These are phyloP conservation scores for Chitala chitala DNA, from an alignment of 2,113 vertebrate species.

Conservation along the genomic window DNA sequence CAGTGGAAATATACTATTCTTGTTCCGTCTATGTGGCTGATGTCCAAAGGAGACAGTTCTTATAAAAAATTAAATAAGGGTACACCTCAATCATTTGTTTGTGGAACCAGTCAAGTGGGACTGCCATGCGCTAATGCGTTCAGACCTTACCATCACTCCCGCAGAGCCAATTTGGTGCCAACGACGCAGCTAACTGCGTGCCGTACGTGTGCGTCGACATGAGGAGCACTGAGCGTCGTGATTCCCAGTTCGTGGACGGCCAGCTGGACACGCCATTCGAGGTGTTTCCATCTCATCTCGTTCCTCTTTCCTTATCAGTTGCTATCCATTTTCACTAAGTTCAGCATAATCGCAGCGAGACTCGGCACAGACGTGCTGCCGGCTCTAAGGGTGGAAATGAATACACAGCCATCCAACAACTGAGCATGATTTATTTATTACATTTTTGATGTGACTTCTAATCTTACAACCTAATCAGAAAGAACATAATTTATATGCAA, in stretches of 20 bases:
- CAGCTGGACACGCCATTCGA: conserved; percentile 26
- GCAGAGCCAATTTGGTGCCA: conserved; percentile 40
- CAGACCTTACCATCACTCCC: conserved; percentile 47
- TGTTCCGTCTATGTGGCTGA: conserved; percentile 49
- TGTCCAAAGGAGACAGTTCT: conserved; percentile 55
- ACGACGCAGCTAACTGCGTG: conserved; percentile 36
- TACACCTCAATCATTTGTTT: conserved; percentile 61
- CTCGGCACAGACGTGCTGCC: conserved; percentile 29
- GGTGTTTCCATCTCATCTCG: conserved; percentile 39
- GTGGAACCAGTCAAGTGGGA: conserved; percentile 45
- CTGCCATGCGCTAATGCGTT: conserved; percentile 55
- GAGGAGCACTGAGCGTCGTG: conserved; percentile 24
- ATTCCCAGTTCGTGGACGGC: conserved; percentile 14
- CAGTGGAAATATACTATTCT: conserved; percentile 47
- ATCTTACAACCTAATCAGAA: conserved; percentile 33
- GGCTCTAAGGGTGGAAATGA: conserved; percentile 1
- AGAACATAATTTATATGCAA: conserved; percentile 37
- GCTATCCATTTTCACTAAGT: conserved; percentile 37
- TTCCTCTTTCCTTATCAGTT: conserved; percentile 23
- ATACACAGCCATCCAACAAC: conserved; percentile 28
- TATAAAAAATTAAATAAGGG: conserved; percentile 63
- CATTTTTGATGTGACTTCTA: conserved; percentile 38
- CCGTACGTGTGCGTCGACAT: conserved; percentile 22
- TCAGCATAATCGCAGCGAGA: conserved; percentile 44
- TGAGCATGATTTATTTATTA: conserved; percentile 34